Base-by-base conservation (phyloP, 2,888 invertebrate species). In the Tinea pellionella region DNA sequence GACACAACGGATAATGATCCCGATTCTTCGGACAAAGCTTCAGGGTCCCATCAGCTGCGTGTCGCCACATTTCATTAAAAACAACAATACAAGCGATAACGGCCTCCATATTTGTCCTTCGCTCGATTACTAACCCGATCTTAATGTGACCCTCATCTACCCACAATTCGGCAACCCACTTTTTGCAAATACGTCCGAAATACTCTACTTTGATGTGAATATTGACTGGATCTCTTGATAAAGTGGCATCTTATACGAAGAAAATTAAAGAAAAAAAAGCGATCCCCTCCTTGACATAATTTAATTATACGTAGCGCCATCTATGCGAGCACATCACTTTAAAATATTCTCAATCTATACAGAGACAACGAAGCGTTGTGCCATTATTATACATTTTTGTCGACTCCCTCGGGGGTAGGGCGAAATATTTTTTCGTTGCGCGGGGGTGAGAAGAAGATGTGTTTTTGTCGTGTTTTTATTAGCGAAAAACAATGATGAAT, bases 401-500 rank as follows among this genome's bases (percentile, higher is more conserved):
- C 59, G 59, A 60, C 59, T 63, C 47, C 43, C 57, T 24, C 57
- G 60, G 60, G 61, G 12, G 60, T 16, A 60, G 59, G 61, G n/a
- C 59, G 60, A 24, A 59, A 61, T 59, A 59, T 61, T 59, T 61
- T 62, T 41, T 41, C 62, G 53, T 59, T 8, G 29, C 13, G 41
- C 47, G 61, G 61, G 58, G 66, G 59, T 63, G 61, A 60, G 66
- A 67, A 65, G 64, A 67, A 71, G 71, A 74, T 67, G 70, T 82
- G 79, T 78, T 77, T 75, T 74, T 74, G 78, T 79, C 82, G 73
- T 81, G 79, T 83, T 80, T 84, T 83, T 81, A 80, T 81, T 80
- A 78, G 76, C 75, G 72, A 78, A 78, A 77, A 80, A 81, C 84
- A 81, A 80, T 82, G 80, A 84, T 80, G 79, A 81, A 82, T 84